Conservation (phyloP, 2,113 vertebrate species). For the Callionymus lyra region DNA sequence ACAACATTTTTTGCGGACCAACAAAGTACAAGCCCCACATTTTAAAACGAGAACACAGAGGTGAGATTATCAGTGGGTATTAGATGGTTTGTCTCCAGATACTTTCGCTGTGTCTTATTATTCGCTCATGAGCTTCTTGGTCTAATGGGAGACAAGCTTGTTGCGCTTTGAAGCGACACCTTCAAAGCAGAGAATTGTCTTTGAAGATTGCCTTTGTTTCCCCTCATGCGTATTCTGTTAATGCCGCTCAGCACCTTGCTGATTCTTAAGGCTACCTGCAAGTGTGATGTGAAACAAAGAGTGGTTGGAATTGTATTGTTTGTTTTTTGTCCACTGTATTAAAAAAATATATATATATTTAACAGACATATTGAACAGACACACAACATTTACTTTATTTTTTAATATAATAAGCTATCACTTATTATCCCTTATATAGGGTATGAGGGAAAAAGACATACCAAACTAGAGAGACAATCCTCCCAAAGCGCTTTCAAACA, state of each 20-base stretch:
- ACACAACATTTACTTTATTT: too few relatives aligned
- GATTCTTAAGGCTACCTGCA: slow-evolving; percentile 2
- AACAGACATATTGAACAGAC: too few relatives aligned
- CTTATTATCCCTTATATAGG: too few relatives aligned
- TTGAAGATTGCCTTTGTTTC: slow-evolving; percentile 57
- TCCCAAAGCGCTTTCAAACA: too few relatives aligned
- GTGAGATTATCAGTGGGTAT: slow-evolving; percentile 13
- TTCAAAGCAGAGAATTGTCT: slow-evolving; percentile 59
- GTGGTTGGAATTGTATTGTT: too few relatives aligned
- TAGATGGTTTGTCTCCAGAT: slow-evolving; percentile 18
- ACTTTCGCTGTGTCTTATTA: slow-evolving; percentile 24
- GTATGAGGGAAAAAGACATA: too few relatives aligned
- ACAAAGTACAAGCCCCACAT: slow-evolving; percentile 8
- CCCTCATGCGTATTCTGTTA: slow-evolving; percentile 31
- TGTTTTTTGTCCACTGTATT: too few relatives aligned
- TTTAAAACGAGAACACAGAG: slow-evolving; percentile 10
- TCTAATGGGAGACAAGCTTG: slow-evolving; percentile 33
- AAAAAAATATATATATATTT: too few relatives aligned
- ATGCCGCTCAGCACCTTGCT: slow-evolving; percentile 47
- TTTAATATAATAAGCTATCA: too few relatives aligned
- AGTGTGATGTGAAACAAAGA: too few relatives aligned
- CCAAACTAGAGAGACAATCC: too few relatives aligned
- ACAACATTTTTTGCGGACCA: background rate
- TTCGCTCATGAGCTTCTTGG: slow-evolving; percentile 27
- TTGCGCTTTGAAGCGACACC: slow-evolving; percentile 64